These are phyloP conservation scores for Apamea sordens DNA, from an alignment of 2,888 invertebrate genomes.

Conservation along the genomic window DNA sequence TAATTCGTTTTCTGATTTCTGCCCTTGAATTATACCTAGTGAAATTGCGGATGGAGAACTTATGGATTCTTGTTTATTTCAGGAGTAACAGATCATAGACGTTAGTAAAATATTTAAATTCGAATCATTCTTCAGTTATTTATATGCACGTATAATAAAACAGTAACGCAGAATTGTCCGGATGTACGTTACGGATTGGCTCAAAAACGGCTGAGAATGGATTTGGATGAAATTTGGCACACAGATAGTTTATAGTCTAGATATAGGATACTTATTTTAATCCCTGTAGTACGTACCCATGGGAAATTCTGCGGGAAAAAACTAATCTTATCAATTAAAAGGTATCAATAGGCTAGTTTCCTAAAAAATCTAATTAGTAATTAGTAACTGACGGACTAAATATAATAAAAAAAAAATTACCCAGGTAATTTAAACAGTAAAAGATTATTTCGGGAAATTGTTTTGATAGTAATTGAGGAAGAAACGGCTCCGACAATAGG, in stretches of 20 bases:
- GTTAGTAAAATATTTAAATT: not conserved
- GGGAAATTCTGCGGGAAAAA: not conserved
- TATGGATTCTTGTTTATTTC: not conserved
- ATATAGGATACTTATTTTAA: not conserved
- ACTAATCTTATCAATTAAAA: not conserved
- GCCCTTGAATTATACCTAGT: slow-evolving; percentile 4
- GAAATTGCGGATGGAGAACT: not conserved
- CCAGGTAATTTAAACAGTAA: too few species aligned
- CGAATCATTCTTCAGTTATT: not conserved
- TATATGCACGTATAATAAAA: not conserved
- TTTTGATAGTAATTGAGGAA: too few species aligned
- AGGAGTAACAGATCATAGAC: not conserved
- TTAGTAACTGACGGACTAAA: too few species aligned
- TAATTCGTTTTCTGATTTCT: slow-evolving; percentile 41
- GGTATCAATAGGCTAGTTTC: too few species aligned
- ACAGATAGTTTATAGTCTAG: not conserved
- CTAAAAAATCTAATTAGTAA: too few species aligned
- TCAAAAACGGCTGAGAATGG: not conserved
- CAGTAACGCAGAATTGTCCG: not conserved
- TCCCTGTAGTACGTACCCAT: not conserved
- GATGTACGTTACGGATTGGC: not conserved
- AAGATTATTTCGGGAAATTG: too few species aligned
- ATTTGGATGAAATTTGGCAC: not conserved
- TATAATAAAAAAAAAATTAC: too few species aligned
- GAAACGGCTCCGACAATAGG: too few species aligned